phyloP scores from a whole-genome alignment of 1,140 invertebrate species.

The Tetragnatha versicolor region DNA sequence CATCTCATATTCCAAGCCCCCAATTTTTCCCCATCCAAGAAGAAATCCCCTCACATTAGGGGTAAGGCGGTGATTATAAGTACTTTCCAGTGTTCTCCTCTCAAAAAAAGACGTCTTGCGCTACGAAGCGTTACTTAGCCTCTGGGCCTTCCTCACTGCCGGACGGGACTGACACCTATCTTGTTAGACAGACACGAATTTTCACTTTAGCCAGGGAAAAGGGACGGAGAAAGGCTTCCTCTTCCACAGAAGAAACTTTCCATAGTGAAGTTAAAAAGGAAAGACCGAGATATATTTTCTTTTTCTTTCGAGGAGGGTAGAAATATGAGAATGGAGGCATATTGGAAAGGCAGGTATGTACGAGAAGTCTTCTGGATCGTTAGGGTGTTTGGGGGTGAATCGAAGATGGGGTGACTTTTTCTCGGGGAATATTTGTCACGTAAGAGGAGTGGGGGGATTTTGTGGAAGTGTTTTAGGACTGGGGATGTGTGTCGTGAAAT shows the following conservation, averaged over 20 bases:
- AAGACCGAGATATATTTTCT: not conserved
- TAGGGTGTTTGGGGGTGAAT: slow-evolving; percentile 10
- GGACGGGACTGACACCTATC: slow-evolving; percentile 26
- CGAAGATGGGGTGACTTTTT: too few relatives aligned
- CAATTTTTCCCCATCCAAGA: not conserved
- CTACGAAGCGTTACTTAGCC: too few relatives aligned
- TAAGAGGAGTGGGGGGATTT: not conserved
- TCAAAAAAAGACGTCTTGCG: too few relatives aligned
- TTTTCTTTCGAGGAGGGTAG: too few relatives aligned
- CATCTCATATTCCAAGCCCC: not conserved
- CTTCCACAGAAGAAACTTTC: not conserved
- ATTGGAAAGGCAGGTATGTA: not conserved
- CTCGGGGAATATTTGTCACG: too few relatives aligned
- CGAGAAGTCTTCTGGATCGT: slow-evolving; percentile 11
- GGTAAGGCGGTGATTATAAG: not conserved
- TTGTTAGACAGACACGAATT: slow-evolving; percentile 37
- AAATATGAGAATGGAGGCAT: slow-evolving; percentile 28
- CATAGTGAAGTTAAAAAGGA: not conserved
- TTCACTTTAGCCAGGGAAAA: slow-evolving; percentile 11
- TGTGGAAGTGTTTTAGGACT: not conserved
- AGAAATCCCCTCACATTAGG: not conserved
- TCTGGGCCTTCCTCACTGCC: not conserved
- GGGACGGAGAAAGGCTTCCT: not conserved
- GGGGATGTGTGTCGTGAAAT: not conserved
- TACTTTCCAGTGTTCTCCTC: slow-evolving; percentile 23